These are phyloP conservation scores for Catostomus latipinnis DNA, from an alignment of 2,797 vertebrate genomes.

Conservation along the genomic window DNA sequence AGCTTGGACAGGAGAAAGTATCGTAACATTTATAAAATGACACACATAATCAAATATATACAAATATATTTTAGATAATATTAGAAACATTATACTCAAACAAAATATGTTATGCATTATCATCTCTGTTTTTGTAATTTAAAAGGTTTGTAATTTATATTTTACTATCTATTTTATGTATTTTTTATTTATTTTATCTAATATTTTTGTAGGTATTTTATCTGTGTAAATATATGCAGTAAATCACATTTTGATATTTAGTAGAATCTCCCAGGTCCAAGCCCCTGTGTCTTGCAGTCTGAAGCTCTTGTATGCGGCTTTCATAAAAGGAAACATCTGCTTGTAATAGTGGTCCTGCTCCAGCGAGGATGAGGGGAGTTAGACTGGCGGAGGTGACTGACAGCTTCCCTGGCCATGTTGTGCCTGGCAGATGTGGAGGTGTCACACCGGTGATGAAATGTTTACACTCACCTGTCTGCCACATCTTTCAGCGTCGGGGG, in stretches of 20 bases:
- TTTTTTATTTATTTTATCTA: not conserved
- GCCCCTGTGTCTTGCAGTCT: slow-evolving; percentile 20
- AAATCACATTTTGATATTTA: not conserved
- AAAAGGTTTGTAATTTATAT: no score
- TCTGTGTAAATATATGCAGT: not conserved
- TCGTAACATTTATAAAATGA: no score
- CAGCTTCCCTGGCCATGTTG: slow-evolving; percentile 70
- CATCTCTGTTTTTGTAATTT: not conserved
- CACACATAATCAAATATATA: not conserved
- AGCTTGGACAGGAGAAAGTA: no score
- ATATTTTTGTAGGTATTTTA: not conserved
- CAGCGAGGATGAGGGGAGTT: slow-evolving; percentile 44
- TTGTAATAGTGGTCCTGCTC: slow-evolving; percentile 66
- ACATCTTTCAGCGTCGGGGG: slow-evolving; percentile 74
- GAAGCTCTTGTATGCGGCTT: slow-evolving; percentile 26
- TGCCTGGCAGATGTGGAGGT: slow-evolving; percentile 87
- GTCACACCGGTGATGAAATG: slow-evolving; percentile 89
- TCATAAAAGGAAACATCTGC: slow-evolving; percentile 71
- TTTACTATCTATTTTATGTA: no score
- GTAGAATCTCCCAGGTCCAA: not conserved
- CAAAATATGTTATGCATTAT: not conserved
- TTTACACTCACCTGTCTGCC: slow-evolving; percentile 86
- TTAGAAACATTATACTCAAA: not conserved
- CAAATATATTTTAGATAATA: not conserved
- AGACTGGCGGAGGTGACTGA: slow-evolving; percentile 49